Percentiles rank a stretch among this genome's conserved stretches.
These are phyloP conservation scores for Luperina testacea DNA, from an alignment of 2,888 invertebrate genomes.

Conservation along the genomic window DNA sequence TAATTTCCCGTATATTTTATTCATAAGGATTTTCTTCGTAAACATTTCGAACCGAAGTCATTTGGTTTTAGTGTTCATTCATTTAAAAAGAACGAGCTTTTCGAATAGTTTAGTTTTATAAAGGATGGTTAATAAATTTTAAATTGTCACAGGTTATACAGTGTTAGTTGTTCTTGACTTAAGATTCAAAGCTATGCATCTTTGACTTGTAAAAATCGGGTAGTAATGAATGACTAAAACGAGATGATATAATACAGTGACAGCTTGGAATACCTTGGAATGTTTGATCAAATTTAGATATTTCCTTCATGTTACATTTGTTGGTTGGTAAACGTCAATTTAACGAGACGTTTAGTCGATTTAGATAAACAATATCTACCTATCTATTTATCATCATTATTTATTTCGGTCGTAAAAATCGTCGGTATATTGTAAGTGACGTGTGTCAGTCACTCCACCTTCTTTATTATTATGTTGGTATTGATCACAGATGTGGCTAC, in stretches of 20 bases:
- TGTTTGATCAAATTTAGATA: not conserved
- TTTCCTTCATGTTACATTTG: not conserved
- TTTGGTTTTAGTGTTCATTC: not conserved
- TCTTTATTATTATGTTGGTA: slow-evolving; percentile 35
- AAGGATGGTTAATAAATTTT: not conserved
- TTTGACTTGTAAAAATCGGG: not conserved
- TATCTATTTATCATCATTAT: slow-evolving; percentile 29
- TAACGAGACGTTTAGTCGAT: slow-evolving; percentile 10
- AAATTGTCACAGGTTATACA: not conserved
- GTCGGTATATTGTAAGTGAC: slow-evolving; percentile 9
- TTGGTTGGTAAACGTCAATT: slow-evolving; percentile 1
- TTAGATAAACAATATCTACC: slow-evolving; percentile 19
- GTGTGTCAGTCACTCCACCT: slow-evolving; percentile 25
- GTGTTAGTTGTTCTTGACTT: not conserved
- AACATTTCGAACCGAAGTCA: not conserved
- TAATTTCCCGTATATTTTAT: not conserved
- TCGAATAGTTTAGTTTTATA: not conserved
- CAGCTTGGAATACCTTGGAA: not conserved
- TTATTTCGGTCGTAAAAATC: slow-evolving; percentile 39
- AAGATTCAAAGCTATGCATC: not conserved
- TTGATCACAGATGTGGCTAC: slow-evolving; percentile 45
- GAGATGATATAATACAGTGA: not conserved
- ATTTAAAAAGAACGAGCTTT: too few relatives aligned
- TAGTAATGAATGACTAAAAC: not conserved
- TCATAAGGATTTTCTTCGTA: not conserved